These are phyloP conservation scores for Diogma glabrata DNA, from an alignment of 2,888 invertebrate species.

Conservation along the genomic window DNA sequence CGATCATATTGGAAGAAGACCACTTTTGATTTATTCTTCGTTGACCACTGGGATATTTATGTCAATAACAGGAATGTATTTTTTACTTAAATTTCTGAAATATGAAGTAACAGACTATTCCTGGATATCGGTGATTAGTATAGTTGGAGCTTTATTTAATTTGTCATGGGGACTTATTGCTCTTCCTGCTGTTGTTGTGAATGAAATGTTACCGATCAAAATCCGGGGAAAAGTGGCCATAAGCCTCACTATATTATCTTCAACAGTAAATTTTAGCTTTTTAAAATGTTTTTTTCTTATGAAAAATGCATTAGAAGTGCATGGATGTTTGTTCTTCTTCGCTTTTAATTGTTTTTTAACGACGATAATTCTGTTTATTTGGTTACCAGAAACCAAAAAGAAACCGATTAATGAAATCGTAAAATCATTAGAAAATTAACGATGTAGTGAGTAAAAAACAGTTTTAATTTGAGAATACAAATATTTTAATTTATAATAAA, in stretches of 20 bases:
- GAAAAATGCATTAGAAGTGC: no score
- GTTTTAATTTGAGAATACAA: no score
- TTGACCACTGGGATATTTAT: constrained; percentile 29
- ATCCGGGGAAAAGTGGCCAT: not conserved
- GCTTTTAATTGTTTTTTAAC: constrained; percentile 25
- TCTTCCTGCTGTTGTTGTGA: constrained; percentile 23
- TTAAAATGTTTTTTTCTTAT: no score
- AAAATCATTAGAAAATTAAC: no score
- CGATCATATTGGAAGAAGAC: constrained; percentile 28
- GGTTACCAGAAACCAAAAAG: constrained; percentile 34
- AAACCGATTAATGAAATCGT: constrained; percentile 29
- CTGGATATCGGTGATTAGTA: constrained; percentile 32
- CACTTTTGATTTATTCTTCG: constrained; percentile 26
- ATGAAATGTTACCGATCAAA: not conserved
- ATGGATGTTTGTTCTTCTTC: constrained; percentile 30
- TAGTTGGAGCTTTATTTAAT: constrained; percentile 31
- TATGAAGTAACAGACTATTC: constrained; percentile 22
- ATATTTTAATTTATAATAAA: no score
- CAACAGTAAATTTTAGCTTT: no score
- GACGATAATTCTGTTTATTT: constrained; percentile 26
- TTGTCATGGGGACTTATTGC: constrained; percentile 29
- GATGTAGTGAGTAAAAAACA: no score
- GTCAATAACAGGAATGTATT: constrained; percentile 25
- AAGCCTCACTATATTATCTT: no score
- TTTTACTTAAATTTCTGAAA: constrained; percentile 22